phyloP scores from a whole-genome alignment of 1,140 invertebrate genomes.

The Lethocerus indicus region DNA sequence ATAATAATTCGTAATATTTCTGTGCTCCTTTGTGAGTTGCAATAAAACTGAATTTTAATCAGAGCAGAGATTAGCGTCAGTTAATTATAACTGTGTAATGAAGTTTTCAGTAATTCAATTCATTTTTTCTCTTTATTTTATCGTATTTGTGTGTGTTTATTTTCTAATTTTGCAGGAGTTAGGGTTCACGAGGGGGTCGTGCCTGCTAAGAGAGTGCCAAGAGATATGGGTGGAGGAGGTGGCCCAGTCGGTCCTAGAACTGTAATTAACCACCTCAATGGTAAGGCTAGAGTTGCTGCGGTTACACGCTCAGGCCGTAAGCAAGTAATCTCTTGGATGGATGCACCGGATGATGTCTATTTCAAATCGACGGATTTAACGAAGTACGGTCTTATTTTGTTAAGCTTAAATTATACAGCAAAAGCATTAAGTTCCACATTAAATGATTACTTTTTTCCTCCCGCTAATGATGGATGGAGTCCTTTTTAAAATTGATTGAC shows the following conservation, averaged over 20 bases:
- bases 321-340: conserved; percentile 93
- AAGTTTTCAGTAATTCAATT: too few relatives aligned
- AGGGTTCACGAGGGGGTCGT: conserved; percentile 13
- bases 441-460: too few relatives aligned
- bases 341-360: conserved; percentile 92
- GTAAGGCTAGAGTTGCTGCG: conserved; percentile 25
- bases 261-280: conserved; percentile 29
- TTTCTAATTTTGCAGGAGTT: conserved; percentile 14
- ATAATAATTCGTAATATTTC: too few relatives aligned
- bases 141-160: too few relatives aligned
- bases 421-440: conserved; percentile 20
- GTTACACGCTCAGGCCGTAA: conserved; percentile 49
- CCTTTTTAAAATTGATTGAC: too few relatives aligned
- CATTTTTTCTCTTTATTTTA: conserved; percentile 3
- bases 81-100: too few relatives aligned
- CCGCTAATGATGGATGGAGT: too few relatives aligned
- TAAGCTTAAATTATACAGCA: conserved; percentile 4
- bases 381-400: conserved; percentile 48
- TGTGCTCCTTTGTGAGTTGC: too few relatives aligned
- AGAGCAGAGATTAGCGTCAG: too few relatives aligned
- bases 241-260: conserved; percentile 21
- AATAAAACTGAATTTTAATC: too few relatives aligned
- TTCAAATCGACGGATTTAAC: conserved; percentile 78
- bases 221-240: conserved; percentile 19
- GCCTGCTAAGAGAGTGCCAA: conserved; percentile 13